Evolutionary conservation across 2,113 vertebrate species (phyloP), one percentile per base, ranked within the genome.

Genomic region (Hemibagrus wyckioides): DNA sequence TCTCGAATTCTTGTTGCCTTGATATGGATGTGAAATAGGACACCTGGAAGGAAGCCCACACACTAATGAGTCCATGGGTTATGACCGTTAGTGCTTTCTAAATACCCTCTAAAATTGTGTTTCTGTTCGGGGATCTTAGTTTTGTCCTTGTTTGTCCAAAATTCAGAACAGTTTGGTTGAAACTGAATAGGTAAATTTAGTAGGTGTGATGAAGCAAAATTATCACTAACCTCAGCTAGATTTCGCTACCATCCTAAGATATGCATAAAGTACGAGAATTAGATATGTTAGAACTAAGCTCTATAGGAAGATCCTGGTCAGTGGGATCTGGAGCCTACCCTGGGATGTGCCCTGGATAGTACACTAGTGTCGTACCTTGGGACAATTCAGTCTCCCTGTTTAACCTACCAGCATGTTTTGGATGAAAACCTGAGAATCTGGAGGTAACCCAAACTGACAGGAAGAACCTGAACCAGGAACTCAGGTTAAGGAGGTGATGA

Each of bases 1-100:
- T 93, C 80, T 97, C 94, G 91, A 97, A 96, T 89, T 98, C 96
- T 91, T 93, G 50, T 80, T 97, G 95, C 84, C 95, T 94, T 73
- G 97, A 97, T 83, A 94, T 87, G 1, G 97, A 97, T 9, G 96
- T 96, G 71, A 95, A 96, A 92, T 95, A 93, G 25, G 94, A 94
- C 50, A 96, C 94, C 96, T 97, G 91, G 77, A 48, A 89, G 54
- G n/a, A 63, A 88, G 7, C 54, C 19, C 54, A 81, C 4, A 5
- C 19, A 30, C 30, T 21, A 21, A 80, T 11, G 1, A 25, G 30
- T 30, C 33, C n/a, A 52, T 19, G 17, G 33, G 36, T 56, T 23
- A 80, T 39, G 11, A 33, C 30, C 11, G 25, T 57, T 39, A 33
- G 2, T 52, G 28, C 28, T 19, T 79, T 48, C 76, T 48, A 17